Base-by-base conservation (phyloP, 2,797 vertebrate genomes). In the Emys orbicularis region DNA sequence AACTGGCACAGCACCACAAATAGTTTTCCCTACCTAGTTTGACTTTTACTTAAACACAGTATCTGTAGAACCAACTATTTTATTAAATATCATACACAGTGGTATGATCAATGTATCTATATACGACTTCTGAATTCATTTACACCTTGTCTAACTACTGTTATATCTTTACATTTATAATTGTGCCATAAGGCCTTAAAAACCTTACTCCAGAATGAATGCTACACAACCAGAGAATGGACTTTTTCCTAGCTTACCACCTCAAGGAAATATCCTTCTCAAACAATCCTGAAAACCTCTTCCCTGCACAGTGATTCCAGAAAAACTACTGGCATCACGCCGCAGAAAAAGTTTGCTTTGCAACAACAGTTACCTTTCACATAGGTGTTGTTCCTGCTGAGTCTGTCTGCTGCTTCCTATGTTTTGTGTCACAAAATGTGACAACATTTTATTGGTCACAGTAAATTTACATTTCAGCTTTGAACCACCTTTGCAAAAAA, bases 401-500 rank as follows among this genome's bases (percentile, higher is more conserved):
- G 21, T 74, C 34, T 44, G 41, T 74, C 23, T 65, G 68, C 29
- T 61, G 31, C 18, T 15, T 9, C 37, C n/a, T 13, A 13, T 8
- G 8, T 16, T 86, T 44, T 37, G 1, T 53, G 53, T 65, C 82
- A 77, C 18, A 88, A 37, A 16, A 93, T 83, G 84, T 11, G 84
- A n/a, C 1, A 6, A 21, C 4, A 8, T 19, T 86, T 92, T 50
- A 86, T 79, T 81, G 81, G 44, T 9, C 47, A 84, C 5, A 88
- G 8, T 84, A 91, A 90, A 84, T 87, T 57, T n/a, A 85, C 29
- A 79, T 1, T 84, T 41, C 54, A 93, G 82, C 13, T 84, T 41
- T 2, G 3, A 90, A 84, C 27, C 8, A 79, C 21, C 88, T 88
- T 6, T 12, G 3, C 37, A 2, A 0, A 0, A 4, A 8, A 8